Evolutionary conservation across 2,113 vertebrate genomes (phyloP).

Genomic region (Ailuropoda melanoleuca): DNA sequence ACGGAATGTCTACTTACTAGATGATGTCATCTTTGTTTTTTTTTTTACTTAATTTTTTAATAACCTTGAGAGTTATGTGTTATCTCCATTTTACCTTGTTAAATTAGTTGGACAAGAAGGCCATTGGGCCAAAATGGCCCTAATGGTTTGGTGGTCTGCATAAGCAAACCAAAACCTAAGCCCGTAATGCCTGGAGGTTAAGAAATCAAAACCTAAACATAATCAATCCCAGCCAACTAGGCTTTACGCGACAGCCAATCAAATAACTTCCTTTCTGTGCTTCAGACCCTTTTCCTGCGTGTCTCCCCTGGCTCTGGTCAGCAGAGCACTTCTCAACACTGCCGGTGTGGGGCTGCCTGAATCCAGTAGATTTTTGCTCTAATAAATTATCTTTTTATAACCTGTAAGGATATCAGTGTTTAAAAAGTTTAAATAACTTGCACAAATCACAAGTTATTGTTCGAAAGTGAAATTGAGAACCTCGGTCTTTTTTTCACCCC

Average conservation of each 20-base stretch:
- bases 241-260: not conserved
- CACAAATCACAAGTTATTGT: not conserved
- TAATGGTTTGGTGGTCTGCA: not conserved
- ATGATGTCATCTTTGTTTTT: not conserved
- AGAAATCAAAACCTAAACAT: not conserved
- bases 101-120: not conserved
- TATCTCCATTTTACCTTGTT: not conserved
- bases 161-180: not conserved
- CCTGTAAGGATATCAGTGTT: not conserved
- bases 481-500: not conserved
- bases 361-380: not conserved
- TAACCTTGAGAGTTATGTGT: not conserved
- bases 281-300: not conserved
- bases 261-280: not conserved
- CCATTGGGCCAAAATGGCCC: not conserved
- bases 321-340: not conserved
- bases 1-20: not conserved
- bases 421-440: not conserved
- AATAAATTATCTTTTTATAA: not conserved
- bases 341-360: accelerated
- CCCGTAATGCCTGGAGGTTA: no score
- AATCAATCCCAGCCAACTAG: not conserved
- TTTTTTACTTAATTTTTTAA: not conserved
- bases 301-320: not conserved
- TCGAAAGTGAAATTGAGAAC: not conserved